Conservation (phyloP, 1,140 invertebrate species). For the Conus ventricosus region DNA sequence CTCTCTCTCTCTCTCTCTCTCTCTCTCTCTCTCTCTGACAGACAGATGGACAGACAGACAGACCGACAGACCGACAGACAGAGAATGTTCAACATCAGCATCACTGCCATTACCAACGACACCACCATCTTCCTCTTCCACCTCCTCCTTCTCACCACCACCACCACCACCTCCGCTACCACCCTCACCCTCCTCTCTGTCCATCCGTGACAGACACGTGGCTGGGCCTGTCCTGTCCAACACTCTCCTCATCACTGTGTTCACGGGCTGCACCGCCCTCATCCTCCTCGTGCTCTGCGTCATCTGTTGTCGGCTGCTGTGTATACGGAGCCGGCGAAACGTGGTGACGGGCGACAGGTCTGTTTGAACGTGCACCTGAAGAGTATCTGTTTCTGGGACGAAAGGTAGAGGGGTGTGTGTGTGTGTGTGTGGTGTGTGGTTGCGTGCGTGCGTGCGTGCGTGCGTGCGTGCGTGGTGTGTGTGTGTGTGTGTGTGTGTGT, state of each 20-base stretch:
- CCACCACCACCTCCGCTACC: not conserved
- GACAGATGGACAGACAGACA: too few species aligned
- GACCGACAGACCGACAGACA: too few species aligned
- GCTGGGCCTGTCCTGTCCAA: conserved; percentile 25
- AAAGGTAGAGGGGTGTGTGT: not conserved
- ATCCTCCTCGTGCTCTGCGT: conserved; percentile 13
- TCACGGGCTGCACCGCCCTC: conserved; percentile 34
- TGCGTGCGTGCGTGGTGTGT: too few species aligned
- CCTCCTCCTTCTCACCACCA: not conserved
- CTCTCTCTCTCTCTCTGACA: not conserved
- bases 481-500: too few species aligned
- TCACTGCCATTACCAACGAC: too few species aligned
- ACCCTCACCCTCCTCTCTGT: not conserved
- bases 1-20: not conserved
- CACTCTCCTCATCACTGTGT: conserved; percentile 29
- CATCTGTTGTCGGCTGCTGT: conserved; percentile 35
- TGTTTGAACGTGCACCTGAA: not conserved
- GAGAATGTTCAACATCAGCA: too few species aligned
- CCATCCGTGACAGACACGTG: not conserved
- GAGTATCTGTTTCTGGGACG: too few species aligned
- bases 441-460: too few species aligned
- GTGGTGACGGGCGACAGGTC: not conserved
- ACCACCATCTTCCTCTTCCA: not conserved
- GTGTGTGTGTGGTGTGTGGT: not conserved
- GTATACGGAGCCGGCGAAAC: not conserved